These are phyloP conservation scores for Pollicipes pollicipes DNA, from an alignment of 1,140 invertebrate species.

Conservation along the genomic window DNA sequence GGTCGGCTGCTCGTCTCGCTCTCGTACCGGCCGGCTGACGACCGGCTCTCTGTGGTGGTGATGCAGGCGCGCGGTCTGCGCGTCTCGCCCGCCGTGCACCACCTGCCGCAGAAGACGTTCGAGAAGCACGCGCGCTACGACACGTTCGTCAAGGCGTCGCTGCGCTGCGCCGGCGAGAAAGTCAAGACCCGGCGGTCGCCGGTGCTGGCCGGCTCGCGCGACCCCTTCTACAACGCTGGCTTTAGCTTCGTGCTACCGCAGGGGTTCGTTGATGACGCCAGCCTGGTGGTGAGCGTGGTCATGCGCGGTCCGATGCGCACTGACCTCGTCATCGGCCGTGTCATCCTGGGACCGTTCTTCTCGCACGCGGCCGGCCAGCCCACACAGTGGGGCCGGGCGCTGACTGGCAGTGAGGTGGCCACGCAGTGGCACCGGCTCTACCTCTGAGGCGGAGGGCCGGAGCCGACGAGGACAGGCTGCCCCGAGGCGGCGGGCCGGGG, in stretches of 20 bases:
- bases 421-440: background rate
- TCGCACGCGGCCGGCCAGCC: background rate
- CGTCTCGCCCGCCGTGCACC: background rate
- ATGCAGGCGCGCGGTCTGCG: background rate
- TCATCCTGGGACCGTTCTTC: background rate
- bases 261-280: background rate
- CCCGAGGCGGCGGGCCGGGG: too few species aligned
- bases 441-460: too few species aligned
- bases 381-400: background rate
- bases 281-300: background rate
- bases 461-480: too few species aligned
- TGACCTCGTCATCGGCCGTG: background rate
- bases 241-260: background rate
- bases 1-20: background rate
- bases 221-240: background rate
- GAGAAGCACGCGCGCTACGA: background rate
- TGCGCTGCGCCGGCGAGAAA: background rate
- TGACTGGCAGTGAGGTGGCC: background rate
- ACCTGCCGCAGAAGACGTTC: background rate
- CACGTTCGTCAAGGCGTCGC: background rate
- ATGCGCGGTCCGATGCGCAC: background rate
- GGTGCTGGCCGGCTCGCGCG: background rate
- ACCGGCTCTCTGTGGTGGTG: background rate
- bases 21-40: background rate
- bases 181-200: background rate